A percentile compares a stretch with the other conserved stretches of the same genome.
These are phyloP conservation scores for Siniperca scherzeri DNA, from an alignment of 2,797 vertebrate species.

Conservation along the genomic window DNA sequence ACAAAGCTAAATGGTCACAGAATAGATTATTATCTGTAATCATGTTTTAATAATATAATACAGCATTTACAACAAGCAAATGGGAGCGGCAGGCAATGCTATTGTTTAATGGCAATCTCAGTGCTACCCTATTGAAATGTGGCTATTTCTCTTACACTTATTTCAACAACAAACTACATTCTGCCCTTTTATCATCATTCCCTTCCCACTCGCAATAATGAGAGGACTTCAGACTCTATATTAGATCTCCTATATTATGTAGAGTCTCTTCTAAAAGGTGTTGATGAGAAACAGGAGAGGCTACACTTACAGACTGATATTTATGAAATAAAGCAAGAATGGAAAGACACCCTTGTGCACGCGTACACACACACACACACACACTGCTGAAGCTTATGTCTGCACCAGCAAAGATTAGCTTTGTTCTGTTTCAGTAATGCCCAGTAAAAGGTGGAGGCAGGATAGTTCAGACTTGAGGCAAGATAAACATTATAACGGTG, in stretches of 20 bases:
- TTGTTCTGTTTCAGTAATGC: not conserved
- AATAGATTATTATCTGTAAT: constrained; percentile 19
- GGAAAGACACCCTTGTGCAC: not conserved
- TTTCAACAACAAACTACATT: not conserved
- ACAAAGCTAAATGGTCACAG: constrained; percentile 11
- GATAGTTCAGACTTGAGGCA: not conserved
- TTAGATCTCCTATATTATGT: not conserved
- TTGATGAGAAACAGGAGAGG: not conserved
- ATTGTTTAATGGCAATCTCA: constrained; percentile 30
- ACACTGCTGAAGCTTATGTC: not conserved
- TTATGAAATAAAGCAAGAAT: constrained; percentile 5
- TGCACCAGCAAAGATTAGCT: not conserved
- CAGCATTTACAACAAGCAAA: constrained; percentile 21
- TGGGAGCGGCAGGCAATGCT: not conserved
- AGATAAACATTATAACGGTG: not conserved
- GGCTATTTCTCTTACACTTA: constrained; percentile 1
- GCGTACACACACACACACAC: not conserved
- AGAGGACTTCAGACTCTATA: constrained; percentile 14
- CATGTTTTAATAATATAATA: constrained; percentile 14
- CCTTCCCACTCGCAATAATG: not conserved
- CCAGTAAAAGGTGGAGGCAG: not conserved
- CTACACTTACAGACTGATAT: not conserved
- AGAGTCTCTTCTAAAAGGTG: not conserved
- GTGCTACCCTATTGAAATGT: constrained; percentile 11
- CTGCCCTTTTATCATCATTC: not conserved